Base-by-base conservation (phyloP, 2,888 invertebrate genomes). In the Heteromyza rotundicornis region DNA sequence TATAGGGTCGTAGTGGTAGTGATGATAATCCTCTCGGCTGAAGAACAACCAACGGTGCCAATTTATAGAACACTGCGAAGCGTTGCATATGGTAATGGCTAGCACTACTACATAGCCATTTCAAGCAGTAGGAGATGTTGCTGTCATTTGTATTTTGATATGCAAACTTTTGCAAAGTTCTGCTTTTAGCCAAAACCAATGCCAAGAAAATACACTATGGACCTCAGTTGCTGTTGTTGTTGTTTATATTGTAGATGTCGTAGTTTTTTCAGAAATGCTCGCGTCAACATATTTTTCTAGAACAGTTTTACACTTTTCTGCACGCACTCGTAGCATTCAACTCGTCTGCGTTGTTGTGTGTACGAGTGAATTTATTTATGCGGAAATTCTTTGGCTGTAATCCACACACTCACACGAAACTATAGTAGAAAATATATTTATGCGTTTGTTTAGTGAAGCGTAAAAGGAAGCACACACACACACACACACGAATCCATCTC, bases 371-470 rank as follows among this genome's bases (percentile, higher is more conserved):
- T n/a, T n/a, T n/a, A n/a, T n/a, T n/a, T n/a, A n/a, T n/a, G n/a
- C n/a, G n/a, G n/a, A n/a, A n/a, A n/a, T n/a, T n/a, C n/a, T n/a
- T n/a, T n/a, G n/a, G n/a, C n/a, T n/a, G n/a, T n/a, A n/a, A n/a
- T 77, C 77, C 76, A 74, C 75, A 77, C 77, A 74, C 76, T 64
- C 14, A 36, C 14, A 2, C 14, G 1, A 8, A 1, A 36, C 14
- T n/a, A 36, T n/a, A 53, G 20, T 19, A 20, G 69, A 75, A 59
- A 59, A 77, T 77, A 74, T 78, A 78, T 76, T 77, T 77, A 78
- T 77, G 76, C 76, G 76, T 72, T 68, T 76, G 70, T 72, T 78
- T 74, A 70, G 69, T 77, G 76, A 69, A 74, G 71, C 77, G 73
- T 69, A 73, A 78, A 78, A 75, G 70, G 66, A 68, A 19, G 47